These are phyloP conservation scores for Tapirus indicus DNA, from an alignment of 2,797 vertebrate genomes.

Conservation along the genomic window DNA sequence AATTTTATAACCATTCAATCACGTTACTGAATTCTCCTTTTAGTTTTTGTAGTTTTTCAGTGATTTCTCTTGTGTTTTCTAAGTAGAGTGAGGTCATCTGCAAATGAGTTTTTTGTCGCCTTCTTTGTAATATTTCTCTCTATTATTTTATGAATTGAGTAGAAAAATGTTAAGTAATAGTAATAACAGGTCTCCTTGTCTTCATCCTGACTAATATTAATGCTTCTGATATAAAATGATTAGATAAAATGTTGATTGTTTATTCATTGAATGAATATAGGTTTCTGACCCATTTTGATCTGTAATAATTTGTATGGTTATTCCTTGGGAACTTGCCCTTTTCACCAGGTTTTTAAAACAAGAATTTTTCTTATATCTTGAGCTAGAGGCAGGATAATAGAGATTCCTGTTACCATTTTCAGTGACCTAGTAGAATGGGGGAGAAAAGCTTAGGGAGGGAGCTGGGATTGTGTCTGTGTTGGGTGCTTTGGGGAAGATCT, in stretches of 20 bases:
- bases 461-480: not conserved
- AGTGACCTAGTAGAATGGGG: not conserved
- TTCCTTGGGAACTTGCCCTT: not conserved
- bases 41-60: not conserved
- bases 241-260: not conserved
- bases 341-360: not conserved
- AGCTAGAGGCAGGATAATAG: not conserved
- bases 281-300: not conserved
- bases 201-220: not conserved
- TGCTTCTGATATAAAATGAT: not conserved
- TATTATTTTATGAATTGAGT: slow-evolving; percentile 20
- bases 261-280: slow-evolving; percentile 15
- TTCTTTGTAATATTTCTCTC: not conserved
- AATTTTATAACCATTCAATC: not conserved
- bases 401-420: slow-evolving; percentile 23
- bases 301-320: slow-evolving; percentile 1
- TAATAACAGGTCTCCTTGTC: not conserved
- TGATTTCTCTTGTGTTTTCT: slow-evolving; percentile 10
- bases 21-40: not conserved
- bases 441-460: not conserved
- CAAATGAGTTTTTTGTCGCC: not conserved
- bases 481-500: not conserved
- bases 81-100: not conserved
- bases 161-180: not conserved
- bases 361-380: slow-evolving; percentile 24